Conservation (phyloP, 2,797 vertebrate genomes). For the Enteromius thamalakanensis region DNA sequence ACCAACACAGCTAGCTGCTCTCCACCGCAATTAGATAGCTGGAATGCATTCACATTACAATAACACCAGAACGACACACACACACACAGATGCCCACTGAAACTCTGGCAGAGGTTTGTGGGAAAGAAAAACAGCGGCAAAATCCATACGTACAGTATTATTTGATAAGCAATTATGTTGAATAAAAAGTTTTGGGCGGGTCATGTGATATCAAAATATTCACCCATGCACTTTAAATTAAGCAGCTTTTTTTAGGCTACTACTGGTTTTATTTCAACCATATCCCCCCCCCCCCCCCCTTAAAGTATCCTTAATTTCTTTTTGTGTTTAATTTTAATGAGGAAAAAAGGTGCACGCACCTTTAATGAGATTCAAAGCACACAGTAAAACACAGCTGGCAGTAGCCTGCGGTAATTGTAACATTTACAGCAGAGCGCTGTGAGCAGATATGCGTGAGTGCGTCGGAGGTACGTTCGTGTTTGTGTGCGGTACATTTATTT, state of each 20-base stretch:
- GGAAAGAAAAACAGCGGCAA: background rate
- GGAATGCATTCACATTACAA: constrained; percentile 32
- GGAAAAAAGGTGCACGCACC: background rate
- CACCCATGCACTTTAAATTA: background rate
- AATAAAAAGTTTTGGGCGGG: background rate
- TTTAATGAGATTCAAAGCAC: constrained; percentile 19
- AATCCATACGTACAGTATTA: background rate
- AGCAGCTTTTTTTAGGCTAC: background rate
- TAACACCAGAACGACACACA: constrained; percentile 4
- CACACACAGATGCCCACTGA: background rate
- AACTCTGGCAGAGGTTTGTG: background rate
- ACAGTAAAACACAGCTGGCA: constrained; percentile 36
- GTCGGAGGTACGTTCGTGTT: background rate
- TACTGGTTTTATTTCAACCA: background rate
- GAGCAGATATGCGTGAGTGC: background rate
- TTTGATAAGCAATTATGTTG: background rate
- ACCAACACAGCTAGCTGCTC: background rate
- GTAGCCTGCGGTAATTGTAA: constrained; percentile 18
- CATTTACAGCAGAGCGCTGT: constrained; percentile 9
- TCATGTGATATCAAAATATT: background rate
- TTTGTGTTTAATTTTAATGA: background rate
- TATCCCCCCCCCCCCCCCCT: background rate
- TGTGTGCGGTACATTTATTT: constrained; percentile 31
- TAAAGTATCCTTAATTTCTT: background rate
- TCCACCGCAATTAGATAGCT: constrained; percentile 28